Evolutionary conservation across 2,797 vertebrate genomes (phyloP).

Genomic region (Chiloscyllium punctatum): DNA sequence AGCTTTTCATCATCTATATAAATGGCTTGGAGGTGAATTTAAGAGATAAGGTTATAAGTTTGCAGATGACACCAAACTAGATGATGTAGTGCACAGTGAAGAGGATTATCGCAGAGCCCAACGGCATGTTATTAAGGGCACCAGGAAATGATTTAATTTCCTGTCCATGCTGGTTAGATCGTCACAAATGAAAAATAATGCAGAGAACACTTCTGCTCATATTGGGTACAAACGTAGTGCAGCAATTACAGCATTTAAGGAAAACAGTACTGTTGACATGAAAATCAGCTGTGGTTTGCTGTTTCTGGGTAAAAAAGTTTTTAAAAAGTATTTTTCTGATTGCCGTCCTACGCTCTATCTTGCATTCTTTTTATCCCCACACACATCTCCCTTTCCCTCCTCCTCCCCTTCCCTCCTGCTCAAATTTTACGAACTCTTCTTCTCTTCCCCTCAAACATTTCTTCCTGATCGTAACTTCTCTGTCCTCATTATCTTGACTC

Average conservation of each 20-base stretch:
- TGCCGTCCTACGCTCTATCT: neutral
- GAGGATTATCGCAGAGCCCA: too few species aligned
- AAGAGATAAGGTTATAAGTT: too few species aligned
- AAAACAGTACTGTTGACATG: neutral
- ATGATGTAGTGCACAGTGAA: too few species aligned
- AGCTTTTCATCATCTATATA: too few species aligned
- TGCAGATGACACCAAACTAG: too few species aligned
- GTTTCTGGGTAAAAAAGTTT: neutral
- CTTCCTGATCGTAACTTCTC: neutral
- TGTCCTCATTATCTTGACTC: neutral
- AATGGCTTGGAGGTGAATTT: too few species aligned
- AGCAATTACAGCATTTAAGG: neutral
- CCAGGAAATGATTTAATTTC: neutral
- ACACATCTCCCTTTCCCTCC: neutral
- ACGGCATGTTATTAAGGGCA: too few species aligned
- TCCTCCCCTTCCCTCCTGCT: neutral
- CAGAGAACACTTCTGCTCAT: neutral
- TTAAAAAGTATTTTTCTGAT: neutral
- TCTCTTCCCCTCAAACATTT: neutral
- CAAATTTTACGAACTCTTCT: neutral
- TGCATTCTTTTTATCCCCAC: neutral
- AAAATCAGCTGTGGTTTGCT: neutral
- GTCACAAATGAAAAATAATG: neutral
- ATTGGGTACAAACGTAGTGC: neutral
- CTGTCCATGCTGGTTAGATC: neutral